Percentiles rank a stretch among this genome's conserved stretches.
Conservation (phyloP, 2,113 vertebrate species). For the Perognathus longimembris region DNA sequence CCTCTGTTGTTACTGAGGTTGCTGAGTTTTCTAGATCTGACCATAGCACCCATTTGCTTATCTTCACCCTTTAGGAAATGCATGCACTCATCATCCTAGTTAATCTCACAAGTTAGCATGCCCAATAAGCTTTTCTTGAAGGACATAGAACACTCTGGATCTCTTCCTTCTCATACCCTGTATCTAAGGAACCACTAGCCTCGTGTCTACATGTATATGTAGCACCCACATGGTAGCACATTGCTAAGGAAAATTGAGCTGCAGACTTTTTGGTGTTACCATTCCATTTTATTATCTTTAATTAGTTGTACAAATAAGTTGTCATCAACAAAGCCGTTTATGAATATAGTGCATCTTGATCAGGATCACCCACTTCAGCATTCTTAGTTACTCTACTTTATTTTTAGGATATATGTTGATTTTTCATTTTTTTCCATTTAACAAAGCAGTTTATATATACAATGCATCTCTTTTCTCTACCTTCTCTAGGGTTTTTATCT, state of each 20-base stretch:
- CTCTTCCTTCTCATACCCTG: neutral
- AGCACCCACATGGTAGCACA: accelerated
- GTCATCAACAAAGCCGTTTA: too few relatives aligned
- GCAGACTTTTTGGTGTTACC: neutral
- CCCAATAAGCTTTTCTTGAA: neutral
- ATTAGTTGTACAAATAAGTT: too few relatives aligned
- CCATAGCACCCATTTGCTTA: neutral
- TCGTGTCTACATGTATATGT: neutral
- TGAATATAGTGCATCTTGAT: too few relatives aligned
- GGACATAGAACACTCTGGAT: neutral
- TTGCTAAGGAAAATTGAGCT: neutral
- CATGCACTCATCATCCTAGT: too few relatives aligned
- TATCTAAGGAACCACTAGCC: neutral
- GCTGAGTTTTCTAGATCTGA: neutral
- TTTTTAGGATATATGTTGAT: too few relatives aligned
- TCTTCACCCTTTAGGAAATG: too few relatives aligned
- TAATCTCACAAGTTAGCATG: neutral
- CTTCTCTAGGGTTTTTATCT: neutral
- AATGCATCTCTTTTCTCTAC: neutral
- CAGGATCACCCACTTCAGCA: too few relatives aligned
- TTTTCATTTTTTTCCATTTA: neutral
- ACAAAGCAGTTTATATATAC: too few relatives aligned
- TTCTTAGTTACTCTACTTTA: neutral
- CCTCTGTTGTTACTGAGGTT: neutral
- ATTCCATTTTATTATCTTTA: too few relatives aligned